Evolutionary conservation across 2,797 vertebrate genomes (phyloP).

Genomic region (Petrocephalus schoutedeni): DNA sequence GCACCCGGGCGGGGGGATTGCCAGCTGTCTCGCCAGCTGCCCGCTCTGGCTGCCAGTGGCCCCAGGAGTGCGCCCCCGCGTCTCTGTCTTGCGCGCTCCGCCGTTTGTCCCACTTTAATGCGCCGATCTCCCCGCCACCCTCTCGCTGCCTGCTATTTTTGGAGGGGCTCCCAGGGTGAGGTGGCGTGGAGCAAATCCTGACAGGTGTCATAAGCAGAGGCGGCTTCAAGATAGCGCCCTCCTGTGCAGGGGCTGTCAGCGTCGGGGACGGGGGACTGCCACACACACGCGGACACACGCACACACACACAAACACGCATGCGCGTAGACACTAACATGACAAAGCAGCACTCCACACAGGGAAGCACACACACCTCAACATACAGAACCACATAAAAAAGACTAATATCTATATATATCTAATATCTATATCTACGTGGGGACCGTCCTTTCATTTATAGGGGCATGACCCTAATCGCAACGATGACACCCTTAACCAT

Average conservation of each 20-base stretch:
- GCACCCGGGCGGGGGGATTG: background rate
- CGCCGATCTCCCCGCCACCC: background rate
- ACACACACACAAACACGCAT: background rate
- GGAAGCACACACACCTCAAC: constrained; percentile 22
- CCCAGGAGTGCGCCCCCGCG: no score
- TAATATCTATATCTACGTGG: no score
- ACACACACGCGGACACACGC: background rate
- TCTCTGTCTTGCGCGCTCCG: no score
- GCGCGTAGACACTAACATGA: background rate
- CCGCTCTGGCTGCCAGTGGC: background rate
- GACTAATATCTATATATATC: no score
- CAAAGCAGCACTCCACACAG: background rate
- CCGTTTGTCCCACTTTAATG: background rate
- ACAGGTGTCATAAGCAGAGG: background rate
- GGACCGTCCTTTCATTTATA: no score
- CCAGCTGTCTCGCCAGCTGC: constrained; percentile 9
- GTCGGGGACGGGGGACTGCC: background rate
- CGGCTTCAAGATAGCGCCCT: background rate
- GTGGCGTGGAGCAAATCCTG: background rate
- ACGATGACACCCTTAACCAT: no score
- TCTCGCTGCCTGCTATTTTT: background rate
- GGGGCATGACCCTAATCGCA: no score
- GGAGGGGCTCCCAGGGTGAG: background rate
- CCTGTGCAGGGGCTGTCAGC: background rate
- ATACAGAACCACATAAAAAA: background rate